phyloP scores from a whole-genome alignment of 2,113 vertebrate species.

The Phoenicopterus ruber region DNA sequence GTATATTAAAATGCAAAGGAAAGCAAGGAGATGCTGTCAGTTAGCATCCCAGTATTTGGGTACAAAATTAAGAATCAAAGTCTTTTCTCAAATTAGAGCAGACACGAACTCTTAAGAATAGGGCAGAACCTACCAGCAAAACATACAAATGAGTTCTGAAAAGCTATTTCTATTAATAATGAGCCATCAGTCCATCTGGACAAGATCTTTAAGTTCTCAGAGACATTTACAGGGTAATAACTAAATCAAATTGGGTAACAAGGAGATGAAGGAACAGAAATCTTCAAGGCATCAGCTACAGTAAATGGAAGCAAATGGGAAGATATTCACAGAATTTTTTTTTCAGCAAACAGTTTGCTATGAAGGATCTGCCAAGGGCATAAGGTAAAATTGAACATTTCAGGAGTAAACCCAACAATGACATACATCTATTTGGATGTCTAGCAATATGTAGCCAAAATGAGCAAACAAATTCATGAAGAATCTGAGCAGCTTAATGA shows the following conservation, averaged over 20 bases:
- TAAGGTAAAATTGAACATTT: not conserved
- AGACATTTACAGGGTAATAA: not conserved
- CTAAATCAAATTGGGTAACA: not conserved
- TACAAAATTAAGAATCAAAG: conserved; percentile 16
- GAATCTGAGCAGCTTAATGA: not conserved
- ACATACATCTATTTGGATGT: not conserved
- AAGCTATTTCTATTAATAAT: conserved; percentile 31
- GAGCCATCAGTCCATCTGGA: not conserved
- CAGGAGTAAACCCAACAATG: not conserved
- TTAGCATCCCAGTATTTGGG: not conserved
- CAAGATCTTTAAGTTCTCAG: not conserved
- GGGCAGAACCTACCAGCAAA: conserved; percentile 5
- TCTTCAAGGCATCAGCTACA: not conserved
- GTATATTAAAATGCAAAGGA: not conserved
- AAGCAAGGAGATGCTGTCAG: conserved; percentile 21
- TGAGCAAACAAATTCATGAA: not conserved
- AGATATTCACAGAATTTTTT: not conserved
- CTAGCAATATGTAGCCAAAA: not conserved
- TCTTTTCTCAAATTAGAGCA: conserved; percentile 16
- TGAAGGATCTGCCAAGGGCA: not conserved
- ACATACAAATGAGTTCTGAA: not conserved
- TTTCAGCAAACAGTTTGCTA: not conserved
- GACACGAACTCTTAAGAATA: not conserved
- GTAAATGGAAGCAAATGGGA: not conserved
- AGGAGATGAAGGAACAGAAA: not conserved